Conservation (phyloP, 2,888 invertebrate species). For the Hofmannophila pseudospretella region DNA sequence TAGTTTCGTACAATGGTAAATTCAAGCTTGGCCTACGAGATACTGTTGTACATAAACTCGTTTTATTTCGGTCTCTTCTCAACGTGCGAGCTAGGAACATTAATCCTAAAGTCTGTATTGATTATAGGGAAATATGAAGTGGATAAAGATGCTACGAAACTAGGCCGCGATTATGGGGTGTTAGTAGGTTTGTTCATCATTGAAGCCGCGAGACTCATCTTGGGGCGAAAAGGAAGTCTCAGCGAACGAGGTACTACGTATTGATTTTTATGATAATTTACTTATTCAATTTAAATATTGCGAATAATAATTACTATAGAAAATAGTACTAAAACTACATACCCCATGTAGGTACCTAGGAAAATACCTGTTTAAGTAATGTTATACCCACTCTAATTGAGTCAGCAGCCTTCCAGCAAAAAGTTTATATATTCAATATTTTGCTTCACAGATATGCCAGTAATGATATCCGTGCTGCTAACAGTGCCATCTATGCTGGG, state of each 20-base stretch:
- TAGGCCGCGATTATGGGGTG: constrained; percentile 88
- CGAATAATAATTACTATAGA: no score
- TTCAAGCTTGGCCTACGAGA: constrained; percentile 89
- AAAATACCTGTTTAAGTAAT: no score
- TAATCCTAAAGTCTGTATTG: constrained; percentile 86
- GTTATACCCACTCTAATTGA: no score
- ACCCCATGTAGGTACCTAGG: no score
- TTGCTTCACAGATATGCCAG: constrained; percentile 87
- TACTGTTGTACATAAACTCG: constrained; percentile 89
- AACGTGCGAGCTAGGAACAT: constrained; percentile 87
- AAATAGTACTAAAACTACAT: no score
- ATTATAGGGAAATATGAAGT: constrained; percentile 75
- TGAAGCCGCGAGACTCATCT: constrained; percentile 88
- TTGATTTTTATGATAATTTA: no score
- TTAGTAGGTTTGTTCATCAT: constrained; percentile 86
- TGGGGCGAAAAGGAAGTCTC: constrained; percentile 92
- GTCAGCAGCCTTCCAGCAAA: no score
- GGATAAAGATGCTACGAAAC: constrained; percentile 82
- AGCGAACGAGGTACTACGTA: constrained; percentile 86
- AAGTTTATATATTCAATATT: no score
- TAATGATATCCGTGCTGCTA: constrained; percentile 88
- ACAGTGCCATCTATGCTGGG: constrained; percentile 91
- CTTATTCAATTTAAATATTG: no score
- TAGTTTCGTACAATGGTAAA: constrained; percentile 75
- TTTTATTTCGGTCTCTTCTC: constrained; percentile 93